A percentile compares a stretch with the other conserved stretches of the same genome.
phyloP scores from a whole-genome alignment of 2,888 invertebrate genomes.

The Antheraea assamensis region DNA sequence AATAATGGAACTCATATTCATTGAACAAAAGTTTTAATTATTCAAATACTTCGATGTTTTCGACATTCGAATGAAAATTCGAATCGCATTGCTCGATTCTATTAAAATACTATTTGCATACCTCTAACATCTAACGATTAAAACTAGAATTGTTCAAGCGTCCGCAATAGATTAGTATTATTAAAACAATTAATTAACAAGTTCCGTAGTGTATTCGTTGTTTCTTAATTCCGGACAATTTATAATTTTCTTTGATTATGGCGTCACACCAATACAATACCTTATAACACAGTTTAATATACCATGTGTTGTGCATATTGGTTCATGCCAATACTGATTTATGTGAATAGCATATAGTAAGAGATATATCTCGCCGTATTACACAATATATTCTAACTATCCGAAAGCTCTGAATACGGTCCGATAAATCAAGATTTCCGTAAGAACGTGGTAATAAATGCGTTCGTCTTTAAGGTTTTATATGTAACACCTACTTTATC shows the following conservation, averaged over 20 bases:
- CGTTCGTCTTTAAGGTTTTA: not conserved
- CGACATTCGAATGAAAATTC: no score
- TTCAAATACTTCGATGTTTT: no score
- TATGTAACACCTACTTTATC: not conserved
- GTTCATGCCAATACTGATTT: conserved; percentile 9
- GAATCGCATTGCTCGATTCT: no score
- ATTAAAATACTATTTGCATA: no score
- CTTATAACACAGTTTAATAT: not conserved
- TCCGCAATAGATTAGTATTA: not conserved
- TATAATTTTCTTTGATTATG: not conserved
- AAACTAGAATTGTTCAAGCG: no score
- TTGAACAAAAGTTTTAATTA: no score
- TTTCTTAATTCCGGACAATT: not conserved
- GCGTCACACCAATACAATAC: not conserved
- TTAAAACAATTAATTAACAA: not conserved
- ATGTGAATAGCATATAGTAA: conserved; percentile 8
- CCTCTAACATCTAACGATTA: no score
- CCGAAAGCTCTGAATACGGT: not conserved
- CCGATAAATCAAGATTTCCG: not conserved
- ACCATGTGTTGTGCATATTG: not conserved
- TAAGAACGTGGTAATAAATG: conserved; percentile 9
- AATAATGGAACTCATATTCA: no score
- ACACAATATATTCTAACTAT: conserved; percentile 25
- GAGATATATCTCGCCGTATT: conserved; percentile 12
- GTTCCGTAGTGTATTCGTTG: not conserved